These are phyloP conservation scores for Gastracanthus pulcherrimus DNA, from an alignment of 2,888 invertebrate species.

Conservation along the genomic window DNA sequence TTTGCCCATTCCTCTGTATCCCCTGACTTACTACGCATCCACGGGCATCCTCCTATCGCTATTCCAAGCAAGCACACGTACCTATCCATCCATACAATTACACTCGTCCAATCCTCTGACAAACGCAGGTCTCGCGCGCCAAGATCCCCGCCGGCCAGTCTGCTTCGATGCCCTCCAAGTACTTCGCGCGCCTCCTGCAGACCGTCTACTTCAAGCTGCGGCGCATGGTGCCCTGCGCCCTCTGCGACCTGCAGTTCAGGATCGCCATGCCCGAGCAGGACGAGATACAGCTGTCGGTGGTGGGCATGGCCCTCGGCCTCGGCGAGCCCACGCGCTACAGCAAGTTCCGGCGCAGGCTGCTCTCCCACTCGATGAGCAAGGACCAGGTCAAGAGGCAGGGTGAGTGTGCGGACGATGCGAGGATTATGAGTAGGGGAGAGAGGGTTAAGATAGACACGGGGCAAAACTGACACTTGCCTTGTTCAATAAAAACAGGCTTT, in stretches of 20 bases:
- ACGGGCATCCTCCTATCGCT: no score
- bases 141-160: conserved; percentile 80
- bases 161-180: conserved; percentile 78
- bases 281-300: conserved; percentile 84
- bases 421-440: no score
- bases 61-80: no score
- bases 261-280: conserved; percentile 93
- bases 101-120: no score
- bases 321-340: conserved; percentile 80
- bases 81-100: no score
- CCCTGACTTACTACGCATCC: no score
- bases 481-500: no score
- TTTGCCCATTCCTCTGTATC: no score
- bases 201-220: conserved; percentile 93
- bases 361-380: conserved; percentile 71
- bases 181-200: conserved; percentile 80
- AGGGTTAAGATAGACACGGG: no score
- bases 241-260: conserved; percentile 89
- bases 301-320: conserved; percentile 89
- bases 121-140: conserved; percentile 80
- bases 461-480: no score
- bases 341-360: conserved; percentile 77
- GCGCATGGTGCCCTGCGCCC: conserved; percentile 91
- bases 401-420: no score
- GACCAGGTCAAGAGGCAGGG: conserved; percentile 69